Evolutionary conservation across 2,888 invertebrate genomes (phyloP).

Genomic region (Amphimallon solstitiale): DNA sequence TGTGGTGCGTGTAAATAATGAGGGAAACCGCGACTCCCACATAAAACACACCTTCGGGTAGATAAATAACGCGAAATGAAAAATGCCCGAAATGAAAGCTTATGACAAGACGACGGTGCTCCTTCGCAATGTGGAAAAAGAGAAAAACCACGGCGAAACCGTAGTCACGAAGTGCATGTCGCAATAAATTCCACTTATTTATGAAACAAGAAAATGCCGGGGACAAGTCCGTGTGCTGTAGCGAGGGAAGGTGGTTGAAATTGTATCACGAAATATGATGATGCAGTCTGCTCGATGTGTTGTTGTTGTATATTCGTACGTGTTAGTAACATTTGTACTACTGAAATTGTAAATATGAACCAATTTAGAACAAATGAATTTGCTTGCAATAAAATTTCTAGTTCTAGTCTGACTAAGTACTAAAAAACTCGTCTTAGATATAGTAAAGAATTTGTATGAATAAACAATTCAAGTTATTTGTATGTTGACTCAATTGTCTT

Average conservation of each 20-base stretch:
- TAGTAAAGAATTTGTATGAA: no score
- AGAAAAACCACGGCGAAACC: conserved; percentile 8
- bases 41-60: conserved; percentile 3
- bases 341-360: neutral
- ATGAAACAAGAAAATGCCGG: conserved; percentile 59
- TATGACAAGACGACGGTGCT: conserved; percentile 58
- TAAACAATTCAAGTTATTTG: no score
- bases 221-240: conserved; percentile 54
- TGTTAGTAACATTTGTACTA: neutral
- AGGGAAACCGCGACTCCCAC: neutral
- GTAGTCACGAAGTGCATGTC: conserved; percentile 62
- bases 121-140: conserved; percentile 52
- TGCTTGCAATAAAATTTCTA: no score
- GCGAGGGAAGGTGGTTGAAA: conserved; percentile 21
- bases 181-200: conserved; percentile 63
- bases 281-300: neutral
- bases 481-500: no score
- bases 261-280: conserved; percentile 19
- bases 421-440: no score
- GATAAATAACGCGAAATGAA: conserved; percentile 25
- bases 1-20: conserved; percentile 22
- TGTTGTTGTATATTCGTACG: neutral
- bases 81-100: conserved; percentile 47
- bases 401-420: no score
- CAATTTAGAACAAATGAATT: no score